Conservation (phyloP, 2,797 vertebrate genomes). For the Echeneis naucrates region DNA sequence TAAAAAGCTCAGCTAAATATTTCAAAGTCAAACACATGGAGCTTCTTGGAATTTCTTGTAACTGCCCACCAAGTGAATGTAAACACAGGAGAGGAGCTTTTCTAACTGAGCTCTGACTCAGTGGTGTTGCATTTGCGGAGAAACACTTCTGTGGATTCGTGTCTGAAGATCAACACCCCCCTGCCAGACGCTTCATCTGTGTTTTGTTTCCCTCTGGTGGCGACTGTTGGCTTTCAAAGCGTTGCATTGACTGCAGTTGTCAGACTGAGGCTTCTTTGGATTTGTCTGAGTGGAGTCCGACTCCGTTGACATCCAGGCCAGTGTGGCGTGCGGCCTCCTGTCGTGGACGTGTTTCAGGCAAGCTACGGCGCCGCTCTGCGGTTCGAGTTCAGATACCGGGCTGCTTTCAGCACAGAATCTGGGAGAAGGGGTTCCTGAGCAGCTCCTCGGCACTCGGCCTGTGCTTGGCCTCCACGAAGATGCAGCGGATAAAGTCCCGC, state of each 20-base stretch:
- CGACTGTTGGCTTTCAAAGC: slow-evolving; percentile 29
- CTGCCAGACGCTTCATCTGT: slow-evolving; percentile 30
- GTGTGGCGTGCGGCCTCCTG: slow-evolving; percentile 11
- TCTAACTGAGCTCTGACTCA: slow-evolving; percentile 18
- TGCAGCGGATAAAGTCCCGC: slow-evolving; percentile 93
- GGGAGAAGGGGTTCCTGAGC: slow-evolving; percentile 95
- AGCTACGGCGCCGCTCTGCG: slow-evolving; percentile 27
- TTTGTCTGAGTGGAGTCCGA: neutral
- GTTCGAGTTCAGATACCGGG: slow-evolving; percentile 26
- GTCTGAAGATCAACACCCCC: slow-evolving; percentile 9
- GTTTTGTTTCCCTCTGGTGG: slow-evolving; percentile 74
- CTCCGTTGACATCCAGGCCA: slow-evolving; percentile 6
- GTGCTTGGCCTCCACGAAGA: slow-evolving; percentile 97
- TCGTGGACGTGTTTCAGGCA: neutral
- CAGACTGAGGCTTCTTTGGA: slow-evolving; percentile 13
- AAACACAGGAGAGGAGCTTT: slow-evolving; percentile 50
- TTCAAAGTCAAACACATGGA: slow-evolving; percentile 34
- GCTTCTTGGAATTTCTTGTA: slow-evolving; percentile 27
- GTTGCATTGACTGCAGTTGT: slow-evolving; percentile 1
- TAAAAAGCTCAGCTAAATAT: slow-evolving; percentile 28
- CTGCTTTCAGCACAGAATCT: slow-evolving; percentile 90
- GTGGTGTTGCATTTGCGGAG: slow-evolving; percentile 16
- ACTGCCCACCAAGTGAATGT: slow-evolving; percentile 32
- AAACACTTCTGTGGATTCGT: slow-evolving; percentile 11
- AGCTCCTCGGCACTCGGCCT: slow-evolving; percentile 96